phyloP scores from a whole-genome alignment of 2,113 vertebrate genomes.

The Hippocampus abdominalis region DNA sequence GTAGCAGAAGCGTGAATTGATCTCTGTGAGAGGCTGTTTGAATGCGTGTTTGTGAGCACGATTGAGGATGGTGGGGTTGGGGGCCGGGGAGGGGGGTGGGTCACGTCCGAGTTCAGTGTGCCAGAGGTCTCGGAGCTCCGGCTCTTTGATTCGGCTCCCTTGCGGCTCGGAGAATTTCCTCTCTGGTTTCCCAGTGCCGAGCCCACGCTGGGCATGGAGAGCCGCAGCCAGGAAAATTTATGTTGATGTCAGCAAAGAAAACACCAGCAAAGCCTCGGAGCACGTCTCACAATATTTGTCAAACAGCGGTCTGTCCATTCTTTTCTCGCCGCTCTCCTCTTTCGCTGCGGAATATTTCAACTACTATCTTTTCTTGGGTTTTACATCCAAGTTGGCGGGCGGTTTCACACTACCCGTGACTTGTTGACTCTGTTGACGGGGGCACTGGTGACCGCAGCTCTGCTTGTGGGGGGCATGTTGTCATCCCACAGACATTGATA shows the following conservation, averaged over 20 bases:
- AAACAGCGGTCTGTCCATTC: conserved; percentile 73
- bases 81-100: conserved; percentile 24
- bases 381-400: conserved; percentile 47
- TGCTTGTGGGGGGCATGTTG: conserved; percentile 7
- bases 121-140: conserved; percentile 64
- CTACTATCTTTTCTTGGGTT: conserved; percentile 53
- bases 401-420: conserved; percentile 67
- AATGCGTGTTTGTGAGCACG: conserved; percentile 19
- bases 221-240: conserved; percentile 72
- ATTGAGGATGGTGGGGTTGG: conserved; percentile 22
- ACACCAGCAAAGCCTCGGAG: conserved; percentile 66
- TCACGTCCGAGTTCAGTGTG: conserved; percentile 70
- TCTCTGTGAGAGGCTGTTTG: conserved; percentile 14
- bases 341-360: conserved; percentile 53
- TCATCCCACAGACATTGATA: not conserved
- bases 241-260: conserved; percentile 83
- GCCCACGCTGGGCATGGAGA: conserved; percentile 70
- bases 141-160: conserved; percentile 72
- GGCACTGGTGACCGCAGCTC: conserved; percentile 58
- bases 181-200: conserved; percentile 66
- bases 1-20: conserved; percentile 17
- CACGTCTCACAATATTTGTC: conserved; percentile 75
- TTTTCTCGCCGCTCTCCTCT: conserved; percentile 42
- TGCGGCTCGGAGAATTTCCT: conserved; percentile 68
- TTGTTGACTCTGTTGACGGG: conserved; percentile 58